A percentile compares a stretch with the other conserved stretches of the same genome.
Conservation (phyloP, 1,140 invertebrate genomes). For the Plutomurus gul region DNA sequence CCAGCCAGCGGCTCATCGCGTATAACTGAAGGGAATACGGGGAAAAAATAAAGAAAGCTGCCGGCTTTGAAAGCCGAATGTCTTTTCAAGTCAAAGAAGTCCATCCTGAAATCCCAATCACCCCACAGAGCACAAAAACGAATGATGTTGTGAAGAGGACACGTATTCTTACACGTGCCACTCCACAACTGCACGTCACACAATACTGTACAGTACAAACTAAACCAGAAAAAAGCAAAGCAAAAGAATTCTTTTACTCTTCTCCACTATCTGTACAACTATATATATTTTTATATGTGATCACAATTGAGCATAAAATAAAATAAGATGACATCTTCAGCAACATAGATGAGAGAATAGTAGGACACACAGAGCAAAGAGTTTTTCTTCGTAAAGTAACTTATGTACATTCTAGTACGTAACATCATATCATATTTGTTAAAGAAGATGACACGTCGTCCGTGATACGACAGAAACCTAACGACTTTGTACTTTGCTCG, state of each 20-base stretch:
- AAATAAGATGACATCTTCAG: constrained; percentile 4
- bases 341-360: not conserved
- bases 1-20: not conserved
- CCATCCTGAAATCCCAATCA: constrained; percentile 14
- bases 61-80: not conserved
- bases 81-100: constrained; percentile 27
- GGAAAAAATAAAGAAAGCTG: constrained; percentile 8
- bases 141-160: not conserved
- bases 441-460: not conserved
- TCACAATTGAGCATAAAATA: constrained; percentile 13
- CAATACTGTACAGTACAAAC: not conserved
- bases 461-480: too few species aligned
- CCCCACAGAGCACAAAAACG: not conserved
- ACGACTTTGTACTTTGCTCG: too few species aligned
- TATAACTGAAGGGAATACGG: not conserved
- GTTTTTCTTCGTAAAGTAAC: not conserved
- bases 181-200: not conserved
- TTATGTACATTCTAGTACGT: too few species aligned
- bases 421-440: not conserved
- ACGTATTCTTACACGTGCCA: not conserved
- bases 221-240: not conserved
- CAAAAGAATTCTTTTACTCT: not conserved
- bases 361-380: not conserved
- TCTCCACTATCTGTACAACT: not conserved
- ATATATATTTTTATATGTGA: not conserved